Evolutionary conservation across 2,797 vertebrate genomes (phyloP).

Genomic region (Tragopan temminckii): DNA sequence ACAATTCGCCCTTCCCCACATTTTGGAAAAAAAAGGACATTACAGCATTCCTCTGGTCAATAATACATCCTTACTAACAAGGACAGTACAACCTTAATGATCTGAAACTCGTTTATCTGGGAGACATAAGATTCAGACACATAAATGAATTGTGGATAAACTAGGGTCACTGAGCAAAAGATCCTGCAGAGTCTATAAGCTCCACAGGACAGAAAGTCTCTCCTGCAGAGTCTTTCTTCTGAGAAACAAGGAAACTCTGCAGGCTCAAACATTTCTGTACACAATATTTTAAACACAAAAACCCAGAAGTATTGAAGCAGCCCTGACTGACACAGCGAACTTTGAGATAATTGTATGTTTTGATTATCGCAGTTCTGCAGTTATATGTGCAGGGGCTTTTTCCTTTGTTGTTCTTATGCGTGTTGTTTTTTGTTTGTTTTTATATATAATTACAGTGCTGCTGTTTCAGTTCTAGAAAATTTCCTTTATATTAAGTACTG

Average conservation of each 20-base stretch:
- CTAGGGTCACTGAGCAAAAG: slow-evolving; percentile 55
- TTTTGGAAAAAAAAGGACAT: slow-evolving; percentile 35
- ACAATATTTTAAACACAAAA: slow-evolving; percentile 43
- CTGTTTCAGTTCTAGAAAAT: neutral
- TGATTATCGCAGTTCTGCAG: neutral
- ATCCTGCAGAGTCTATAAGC: slow-evolving; percentile 45
- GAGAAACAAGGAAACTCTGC: slow-evolving; percentile 60
- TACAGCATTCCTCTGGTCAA: neutral
- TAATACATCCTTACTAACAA: slow-evolving; percentile 52
- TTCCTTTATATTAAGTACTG: neutral
- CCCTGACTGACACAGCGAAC: accelerated
- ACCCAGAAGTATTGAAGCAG: neutral
- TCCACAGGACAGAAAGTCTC: slow-evolving; percentile 47
- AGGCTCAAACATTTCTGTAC: slow-evolving; percentile 39
- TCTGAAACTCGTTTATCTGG: slow-evolving; percentile 44
- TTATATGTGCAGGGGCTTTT: neutral
- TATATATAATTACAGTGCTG: neutral
- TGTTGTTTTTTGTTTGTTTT: neutral
- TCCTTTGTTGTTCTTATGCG: neutral
- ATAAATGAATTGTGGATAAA: slow-evolving; percentile 65
- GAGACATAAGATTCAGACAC: slow-evolving; percentile 32
- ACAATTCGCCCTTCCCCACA: neutral
- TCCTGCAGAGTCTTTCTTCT: slow-evolving; percentile 66
- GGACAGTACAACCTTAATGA: slow-evolving; percentile 38
- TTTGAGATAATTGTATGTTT: neutral